These are phyloP conservation scores for Drosophila lacicola DNA, from an alignment of 2,888 invertebrate genomes.

Conservation along the genomic window DNA sequence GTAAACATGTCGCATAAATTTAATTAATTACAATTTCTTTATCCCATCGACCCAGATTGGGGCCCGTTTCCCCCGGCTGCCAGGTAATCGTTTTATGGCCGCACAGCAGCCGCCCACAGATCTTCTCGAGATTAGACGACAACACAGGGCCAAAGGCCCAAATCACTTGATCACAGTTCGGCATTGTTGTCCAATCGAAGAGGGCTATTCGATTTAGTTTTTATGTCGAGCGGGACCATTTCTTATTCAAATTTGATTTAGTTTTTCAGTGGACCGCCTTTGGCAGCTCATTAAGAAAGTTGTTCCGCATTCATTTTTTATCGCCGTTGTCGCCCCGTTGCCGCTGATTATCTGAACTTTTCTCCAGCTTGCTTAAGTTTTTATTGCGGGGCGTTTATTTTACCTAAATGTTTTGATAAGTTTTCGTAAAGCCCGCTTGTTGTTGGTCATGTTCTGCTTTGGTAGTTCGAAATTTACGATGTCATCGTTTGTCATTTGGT, in stretches of 20 bases:
- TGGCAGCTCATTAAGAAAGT: conserved; percentile 79
- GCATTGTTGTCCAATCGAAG: conserved; percentile 61
- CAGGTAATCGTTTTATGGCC: conserved; percentile 70
- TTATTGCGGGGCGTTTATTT: conserved; percentile 75
- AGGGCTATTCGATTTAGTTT: conserved; percentile 54
- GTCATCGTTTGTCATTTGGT: conserved; percentile 78
- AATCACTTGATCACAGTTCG: conserved; percentile 71
- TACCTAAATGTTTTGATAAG: conserved; percentile 77
- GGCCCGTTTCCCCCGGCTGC: conserved; percentile 9
- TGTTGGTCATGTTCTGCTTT: conserved; percentile 47
- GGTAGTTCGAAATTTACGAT: conserved; percentile 65
- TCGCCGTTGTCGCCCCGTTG: conserved; percentile 66
- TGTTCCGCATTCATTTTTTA: conserved; percentile 79
- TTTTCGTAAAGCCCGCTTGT: conserved; percentile 48
- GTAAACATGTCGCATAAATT: conserved; percentile 80
- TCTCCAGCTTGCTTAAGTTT: conserved; percentile 60
- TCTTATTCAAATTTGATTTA: conserved; percentile 78
- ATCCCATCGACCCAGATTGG: conserved; percentile 73
- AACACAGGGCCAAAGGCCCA: conserved; percentile 41
- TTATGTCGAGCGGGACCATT: conserved; percentile 53
- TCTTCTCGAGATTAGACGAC: conserved; percentile 64
- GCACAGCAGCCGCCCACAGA: conserved; percentile 78
- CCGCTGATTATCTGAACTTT: conserved; percentile 72
- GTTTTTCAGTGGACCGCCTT: conserved; percentile 65
- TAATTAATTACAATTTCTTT: conserved; percentile 80